These are phyloP conservation scores for Styela clava DNA, from an alignment of 23 tunicate species.

Conservation along the genomic window DNA sequence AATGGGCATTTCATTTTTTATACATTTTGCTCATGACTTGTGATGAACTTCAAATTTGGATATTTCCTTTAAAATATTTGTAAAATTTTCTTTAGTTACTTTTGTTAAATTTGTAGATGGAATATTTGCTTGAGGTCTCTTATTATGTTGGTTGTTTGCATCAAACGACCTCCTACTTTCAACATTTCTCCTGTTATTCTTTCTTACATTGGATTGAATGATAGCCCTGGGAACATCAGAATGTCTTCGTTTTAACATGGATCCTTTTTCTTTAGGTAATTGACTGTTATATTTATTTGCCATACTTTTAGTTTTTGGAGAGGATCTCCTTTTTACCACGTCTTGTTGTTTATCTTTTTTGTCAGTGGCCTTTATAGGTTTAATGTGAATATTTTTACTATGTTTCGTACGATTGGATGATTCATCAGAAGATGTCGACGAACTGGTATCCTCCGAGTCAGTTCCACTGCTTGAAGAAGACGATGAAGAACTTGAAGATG, in stretches of 20 bases:
- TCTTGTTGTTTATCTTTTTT: conserved; percentile 7
- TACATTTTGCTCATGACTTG: not conserved
- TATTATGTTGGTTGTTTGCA: not conserved
- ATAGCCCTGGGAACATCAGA: not conserved
- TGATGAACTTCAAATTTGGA: conserved; percentile 46
- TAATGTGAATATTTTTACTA: not conserved
- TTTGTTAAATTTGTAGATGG: conserved; percentile 39
- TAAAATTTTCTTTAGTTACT: conserved; percentile 60
- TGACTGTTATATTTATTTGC: not conserved
- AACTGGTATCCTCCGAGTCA: conserved; percentile 19
- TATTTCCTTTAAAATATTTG: conserved; percentile 52
- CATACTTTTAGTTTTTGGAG: not conserved
- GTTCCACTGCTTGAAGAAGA: conserved; percentile 8
- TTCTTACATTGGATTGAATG: not conserved
- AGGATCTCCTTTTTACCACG: not conserved
- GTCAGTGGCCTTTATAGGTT: not conserved
- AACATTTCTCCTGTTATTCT: not conserved
- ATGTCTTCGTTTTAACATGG: not conserved
- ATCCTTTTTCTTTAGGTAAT: no score
- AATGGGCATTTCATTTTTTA: no score
- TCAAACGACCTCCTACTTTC: not conserved
- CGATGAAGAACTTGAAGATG: conserved; percentile 3
- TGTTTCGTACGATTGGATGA: conserved; percentile 5
- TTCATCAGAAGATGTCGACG: conserved; percentile 27
- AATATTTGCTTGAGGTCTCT: not conserved